Evolutionary conservation across 2,888 invertebrate species (phyloP).

Genomic region (Mechanitis messenoides): DNA sequence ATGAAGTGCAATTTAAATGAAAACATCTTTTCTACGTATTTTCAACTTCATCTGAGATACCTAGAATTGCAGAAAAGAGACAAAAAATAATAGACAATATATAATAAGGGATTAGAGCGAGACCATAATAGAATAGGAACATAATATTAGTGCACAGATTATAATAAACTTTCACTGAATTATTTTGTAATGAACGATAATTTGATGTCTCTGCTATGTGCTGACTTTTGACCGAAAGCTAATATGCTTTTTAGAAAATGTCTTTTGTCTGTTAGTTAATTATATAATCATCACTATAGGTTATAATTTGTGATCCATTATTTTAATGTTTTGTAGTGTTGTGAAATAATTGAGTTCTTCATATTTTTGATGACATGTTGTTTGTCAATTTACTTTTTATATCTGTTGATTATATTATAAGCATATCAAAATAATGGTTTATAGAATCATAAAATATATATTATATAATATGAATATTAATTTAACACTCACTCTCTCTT

Average conservation of each 20-base stretch:
- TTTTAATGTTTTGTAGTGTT: not conserved
- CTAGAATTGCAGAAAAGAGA: not conserved
- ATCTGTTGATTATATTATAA: no score
- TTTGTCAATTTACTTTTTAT: no score
- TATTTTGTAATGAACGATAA: slow-evolving; percentile 53
- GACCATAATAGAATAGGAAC: not conserved
- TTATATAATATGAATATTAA: no score
- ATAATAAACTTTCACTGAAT: slow-evolving; percentile 45
- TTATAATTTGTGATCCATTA: not conserved
- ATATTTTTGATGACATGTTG: not conserved
- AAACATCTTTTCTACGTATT: not conserved
- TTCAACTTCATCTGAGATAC: no score
- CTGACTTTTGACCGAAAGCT: slow-evolving; percentile 41
- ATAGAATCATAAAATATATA: no score
- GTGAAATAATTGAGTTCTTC: not conserved
- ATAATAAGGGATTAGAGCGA: no score
- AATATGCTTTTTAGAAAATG: slow-evolving; percentile 14
- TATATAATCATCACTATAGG: slow-evolving; percentile 2
- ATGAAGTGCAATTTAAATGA: not conserved
- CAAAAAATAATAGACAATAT: no score
- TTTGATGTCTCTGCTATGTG: slow-evolving; percentile 45
- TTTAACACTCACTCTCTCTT: no score
- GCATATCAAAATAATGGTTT: no score
- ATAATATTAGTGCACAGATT: slow-evolving; percentile 1
- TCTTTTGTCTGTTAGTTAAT: not conserved